Conservation (phyloP, 1,140 invertebrate species). For the Planococcus citri region DNA sequence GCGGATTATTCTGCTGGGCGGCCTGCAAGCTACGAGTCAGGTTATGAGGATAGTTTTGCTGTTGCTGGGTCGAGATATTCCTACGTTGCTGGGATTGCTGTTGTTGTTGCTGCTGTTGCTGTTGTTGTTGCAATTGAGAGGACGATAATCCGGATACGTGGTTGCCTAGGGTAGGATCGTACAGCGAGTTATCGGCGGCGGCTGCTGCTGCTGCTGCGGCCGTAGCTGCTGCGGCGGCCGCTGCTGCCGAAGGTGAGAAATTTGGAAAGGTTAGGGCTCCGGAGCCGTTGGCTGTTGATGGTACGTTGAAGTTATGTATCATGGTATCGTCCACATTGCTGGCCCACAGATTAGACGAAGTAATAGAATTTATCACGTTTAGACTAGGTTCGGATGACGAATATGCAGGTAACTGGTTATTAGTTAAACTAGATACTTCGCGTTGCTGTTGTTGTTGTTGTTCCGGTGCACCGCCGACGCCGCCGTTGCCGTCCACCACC, state of each 20-base stretch:
- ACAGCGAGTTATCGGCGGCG: background rate
- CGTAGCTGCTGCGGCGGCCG: too few relatives aligned
- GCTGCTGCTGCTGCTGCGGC: too few relatives aligned
- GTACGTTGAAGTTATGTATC: constrained; percentile 10
- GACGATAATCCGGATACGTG: background rate
- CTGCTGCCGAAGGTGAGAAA: background rate
- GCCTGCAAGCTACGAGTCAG: constrained; percentile 30
- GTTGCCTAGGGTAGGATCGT: background rate
- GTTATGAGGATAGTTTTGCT: constrained; percentile 39
- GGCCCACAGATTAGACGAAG: constrained; percentile 8
- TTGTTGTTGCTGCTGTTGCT: constrained; percentile 4
- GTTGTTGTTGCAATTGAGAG: background rate
- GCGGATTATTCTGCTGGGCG: constrained; percentile 29
- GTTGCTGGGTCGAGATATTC: constrained; percentile 24
- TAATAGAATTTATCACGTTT: constrained; percentile 16
- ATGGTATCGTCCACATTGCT: constrained; percentile 11
- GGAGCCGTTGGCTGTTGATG: background rate
- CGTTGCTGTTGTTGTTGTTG: background rate
- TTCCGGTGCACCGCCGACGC: too few relatives aligned
- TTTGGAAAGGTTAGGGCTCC: background rate
- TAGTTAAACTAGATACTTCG: constrained; percentile 9
- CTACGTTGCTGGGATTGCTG: constrained; percentile 30
- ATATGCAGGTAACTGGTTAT: constrained; percentile 18
- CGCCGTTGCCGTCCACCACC: too few relatives aligned
- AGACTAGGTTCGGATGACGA: constrained; percentile 10